Percentiles rank a stretch among this genome's conserved stretches.
Evolutionary conservation across 2,113 vertebrate genomes (phyloP).

Genomic region (Corapipo altera): DNA sequence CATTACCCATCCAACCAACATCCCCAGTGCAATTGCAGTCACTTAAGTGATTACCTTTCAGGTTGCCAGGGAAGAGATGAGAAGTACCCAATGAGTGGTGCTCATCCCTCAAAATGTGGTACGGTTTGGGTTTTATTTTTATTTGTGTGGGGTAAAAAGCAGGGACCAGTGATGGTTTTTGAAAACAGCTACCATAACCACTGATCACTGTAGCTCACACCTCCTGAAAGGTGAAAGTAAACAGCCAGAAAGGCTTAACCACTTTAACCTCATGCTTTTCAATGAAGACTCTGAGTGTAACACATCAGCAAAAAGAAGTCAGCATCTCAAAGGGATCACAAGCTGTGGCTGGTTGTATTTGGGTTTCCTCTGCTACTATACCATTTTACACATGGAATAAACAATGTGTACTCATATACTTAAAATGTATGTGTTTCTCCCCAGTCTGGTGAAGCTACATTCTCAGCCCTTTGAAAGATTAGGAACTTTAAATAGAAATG

Average conservation of each 20-base stretch:
- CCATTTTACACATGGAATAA: not conserved
- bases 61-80: not conserved
- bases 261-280: not conserved
- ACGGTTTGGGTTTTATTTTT: not conserved
- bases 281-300: rapidly evolving
- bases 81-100: not conserved
- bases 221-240: not conserved
- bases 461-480: not conserved
- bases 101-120: not conserved
- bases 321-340: not conserved
- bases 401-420: not conserved
- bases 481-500: not conserved
- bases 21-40: not conserved
- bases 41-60: not conserved
- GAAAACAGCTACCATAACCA: not conserved
- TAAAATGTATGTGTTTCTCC: not conserved
- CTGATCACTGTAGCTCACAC: not conserved
- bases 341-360: not conserved
- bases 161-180: not conserved
- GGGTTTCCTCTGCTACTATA: not conserved
- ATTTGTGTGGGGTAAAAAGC: not conserved
- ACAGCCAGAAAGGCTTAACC: not conserved
- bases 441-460: not conserved
- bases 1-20: not conserved
- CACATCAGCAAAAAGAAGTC: not conserved